Evolutionary conservation across 2,113 vertebrate species (phyloP), one percentile per base, ranked within the genome.

Genomic region (Maccullochella peelii): DNA sequence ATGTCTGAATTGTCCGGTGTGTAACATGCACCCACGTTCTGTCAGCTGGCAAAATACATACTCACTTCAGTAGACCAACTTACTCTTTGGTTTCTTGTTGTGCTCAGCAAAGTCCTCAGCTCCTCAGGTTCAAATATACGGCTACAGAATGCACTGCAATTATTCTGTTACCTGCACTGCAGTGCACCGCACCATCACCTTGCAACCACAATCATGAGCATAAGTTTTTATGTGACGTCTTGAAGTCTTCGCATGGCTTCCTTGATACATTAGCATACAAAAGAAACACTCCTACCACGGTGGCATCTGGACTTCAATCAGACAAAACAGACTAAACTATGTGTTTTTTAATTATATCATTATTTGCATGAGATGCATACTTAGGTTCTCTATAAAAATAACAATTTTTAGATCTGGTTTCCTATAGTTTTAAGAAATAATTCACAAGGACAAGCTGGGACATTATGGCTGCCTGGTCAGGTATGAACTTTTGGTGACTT

Each of bases 401-500:
- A 75, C 21, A 30, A 49, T 25, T 47, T 33, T 76, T 42, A 73
- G 44, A 42, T 36, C 2, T 71, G 7, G 7, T 68, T 77, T 77
- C 27, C 14, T 58, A n/a, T 8, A 68, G 21, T 79, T 71, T 74
- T 54, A 55, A 57, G 18, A 71, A 62, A 58, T 38, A 71, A 68
- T 40, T 47, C 36, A 78, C 18, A 36, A 79, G 42, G 72, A 82
- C 54, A 76, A 59, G 47, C 71, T n/a, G 15, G 65, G 55, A 62
- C 49, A 79, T 57, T 69, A 57, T 20, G 40, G 30, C 49, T 87
- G 40, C 63, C 62, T 73, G 55, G 73, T 81, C 65, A 83, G 77
- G 63, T 78, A 57, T 90, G 83, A 89, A 88, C 87, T 65, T 83
- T 77, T 25, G 36, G 59, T 88, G 72, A 82, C 85, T 87, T 89